Evolutionary conservation across 1,140 invertebrate genomes (phyloP), one percentile per base, ranked within the genome.

Genomic region (Saccostrea glomerata): DNA sequence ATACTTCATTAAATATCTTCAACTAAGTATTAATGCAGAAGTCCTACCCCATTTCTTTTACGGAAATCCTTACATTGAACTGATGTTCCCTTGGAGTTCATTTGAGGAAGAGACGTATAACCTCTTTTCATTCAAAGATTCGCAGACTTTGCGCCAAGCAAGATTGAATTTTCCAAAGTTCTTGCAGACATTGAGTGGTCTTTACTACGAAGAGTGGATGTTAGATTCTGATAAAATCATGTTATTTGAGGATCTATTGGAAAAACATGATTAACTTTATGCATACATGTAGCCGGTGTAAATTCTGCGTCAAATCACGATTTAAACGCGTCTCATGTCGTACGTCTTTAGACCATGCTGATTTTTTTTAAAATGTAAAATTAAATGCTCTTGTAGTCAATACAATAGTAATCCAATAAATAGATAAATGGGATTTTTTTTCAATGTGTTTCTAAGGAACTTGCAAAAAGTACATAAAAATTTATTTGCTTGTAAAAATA

Each of bases 1-100:
- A 2, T 84, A 84, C 23, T 84, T 84, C 54, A 20, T 84, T 17
- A 84, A 55, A 54, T 84, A 55, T 84, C 40, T 84, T 12, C 6
- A 84, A 25, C 82, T 84, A 12, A 54, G n/a, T 56, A 11, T 84
- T 54, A 20, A 84, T 17, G 54, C 36, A 55, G 54, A 20, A 23
- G 2, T 17, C 15, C 82, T 84, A 36, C 82, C 40, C 0, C 40
- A 56, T 84, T 84, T 84, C 82, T 84, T 84, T 25, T 25, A 23
- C 11, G 82, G 82, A 25, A 84, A 84, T 84, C 82, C 40, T 9
- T 56, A 25, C 40, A 12, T 84, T 7, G 47, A 36, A 4, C 17
- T n/a, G 12, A 55, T 84, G 40, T 54, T 84, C 36, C 82, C 82
- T 23, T n/a, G 54, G 23, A 55, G 17, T 20, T 23, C 6, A 23